These are phyloP conservation scores for Parnassius smintheus DNA, from an alignment of 2,888 invertebrate genomes.

Conservation along the genomic window DNA sequence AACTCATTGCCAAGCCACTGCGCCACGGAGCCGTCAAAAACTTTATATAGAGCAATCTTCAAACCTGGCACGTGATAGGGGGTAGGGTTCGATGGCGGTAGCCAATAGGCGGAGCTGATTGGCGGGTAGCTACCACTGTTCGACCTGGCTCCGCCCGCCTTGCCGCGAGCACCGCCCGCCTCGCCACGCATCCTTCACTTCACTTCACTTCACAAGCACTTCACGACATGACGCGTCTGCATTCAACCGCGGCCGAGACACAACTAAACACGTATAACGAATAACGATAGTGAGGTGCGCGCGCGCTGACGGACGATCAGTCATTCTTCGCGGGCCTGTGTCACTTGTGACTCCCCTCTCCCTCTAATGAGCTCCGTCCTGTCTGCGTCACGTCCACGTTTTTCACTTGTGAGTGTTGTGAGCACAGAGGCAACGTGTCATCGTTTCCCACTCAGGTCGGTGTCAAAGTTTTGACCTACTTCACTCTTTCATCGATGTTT, in stretches of 20 bases:
- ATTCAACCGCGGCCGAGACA: conserved; percentile 69
- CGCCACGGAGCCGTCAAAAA: too few species aligned
- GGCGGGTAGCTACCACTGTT: conserved; percentile 84
- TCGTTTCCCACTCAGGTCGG: conserved; percentile 27
- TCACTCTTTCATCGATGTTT: conserved; percentile 19
- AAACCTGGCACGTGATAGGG: conserved; percentile 93
- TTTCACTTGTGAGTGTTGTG: conserved; percentile 37
- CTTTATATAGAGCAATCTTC: conserved; percentile 30
- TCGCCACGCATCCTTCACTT: conserved; percentile 76
- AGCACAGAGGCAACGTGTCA: conserved; percentile 29
- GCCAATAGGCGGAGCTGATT: conserved; percentile 92
- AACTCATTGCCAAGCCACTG: too few species aligned
- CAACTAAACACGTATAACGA: conserved; percentile 52
- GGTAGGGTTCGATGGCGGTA: conserved; percentile 88
- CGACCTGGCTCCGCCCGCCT: conserved; percentile 56
- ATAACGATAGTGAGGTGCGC: conserved; percentile 61
- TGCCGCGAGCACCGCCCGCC: conserved; percentile 70
- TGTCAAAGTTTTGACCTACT: conserved; percentile 26
- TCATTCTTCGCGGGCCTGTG: conserved; percentile 72
- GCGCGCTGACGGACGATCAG: conserved; percentile 72
- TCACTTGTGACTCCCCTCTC: conserved; percentile 40
- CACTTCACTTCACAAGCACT: conserved; percentile 56
- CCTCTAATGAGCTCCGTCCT: conserved; percentile 72
- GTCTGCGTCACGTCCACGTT: conserved; percentile 42
- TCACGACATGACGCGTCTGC: conserved; percentile 72